phyloP scores from a whole-genome alignment of 64 coral and sea anemone species.

The Platygyra sinensis region DNA sequence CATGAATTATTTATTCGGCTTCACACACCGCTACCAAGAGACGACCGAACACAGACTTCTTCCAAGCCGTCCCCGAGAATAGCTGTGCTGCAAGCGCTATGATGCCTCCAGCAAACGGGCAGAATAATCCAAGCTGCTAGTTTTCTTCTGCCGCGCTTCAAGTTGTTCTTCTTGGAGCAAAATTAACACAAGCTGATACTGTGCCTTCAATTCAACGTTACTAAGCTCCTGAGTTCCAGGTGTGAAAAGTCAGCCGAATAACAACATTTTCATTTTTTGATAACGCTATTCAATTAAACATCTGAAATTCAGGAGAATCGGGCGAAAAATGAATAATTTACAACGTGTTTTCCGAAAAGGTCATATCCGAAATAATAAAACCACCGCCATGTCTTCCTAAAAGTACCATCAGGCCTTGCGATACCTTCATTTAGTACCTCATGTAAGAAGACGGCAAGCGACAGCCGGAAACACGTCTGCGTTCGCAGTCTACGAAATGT shows the following conservation, averaged over 20 bases:
- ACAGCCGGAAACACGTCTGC: neutral
- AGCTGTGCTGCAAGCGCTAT: no score
- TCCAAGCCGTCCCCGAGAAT: no score
- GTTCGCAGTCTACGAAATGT: neutral
- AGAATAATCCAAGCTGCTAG: no score
- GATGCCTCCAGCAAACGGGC: no score
- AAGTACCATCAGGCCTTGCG: conserved; percentile 23
- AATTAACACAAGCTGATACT: no score
- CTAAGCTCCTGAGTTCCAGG: neutral
- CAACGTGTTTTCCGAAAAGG: neutral
- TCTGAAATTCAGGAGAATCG: neutral
- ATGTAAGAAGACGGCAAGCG: neutral
- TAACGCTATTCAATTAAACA: neutral
- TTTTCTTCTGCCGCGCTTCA: neutral
- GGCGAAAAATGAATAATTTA: conserved; percentile 28
- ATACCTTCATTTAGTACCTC: neutral
- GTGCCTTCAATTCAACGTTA: neutral
- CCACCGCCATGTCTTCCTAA: neutral
- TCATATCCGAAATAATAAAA: neutral
- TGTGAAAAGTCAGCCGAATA: neutral
- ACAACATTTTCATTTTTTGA: neutral
- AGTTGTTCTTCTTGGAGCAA: neutral
- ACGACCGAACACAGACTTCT: no score
- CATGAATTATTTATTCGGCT: neutral
- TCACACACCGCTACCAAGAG: neutral